Evolutionary conservation across 92 coral and sea anemone species (phyloP).

Genomic region (Zoanthus sansibaricus): DNA sequence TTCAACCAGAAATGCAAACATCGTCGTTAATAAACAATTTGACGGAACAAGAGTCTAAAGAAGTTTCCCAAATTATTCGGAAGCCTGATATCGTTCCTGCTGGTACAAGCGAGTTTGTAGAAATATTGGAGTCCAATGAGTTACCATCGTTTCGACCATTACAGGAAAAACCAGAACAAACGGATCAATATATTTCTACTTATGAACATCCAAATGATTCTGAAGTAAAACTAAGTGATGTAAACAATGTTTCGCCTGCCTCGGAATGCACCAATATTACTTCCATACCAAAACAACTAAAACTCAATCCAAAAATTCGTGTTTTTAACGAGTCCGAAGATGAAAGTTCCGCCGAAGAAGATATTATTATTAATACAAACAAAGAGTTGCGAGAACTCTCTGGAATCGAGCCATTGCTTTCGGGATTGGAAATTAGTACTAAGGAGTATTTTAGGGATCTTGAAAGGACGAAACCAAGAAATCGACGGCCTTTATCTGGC

Average conservation of each 20-base stretch:
- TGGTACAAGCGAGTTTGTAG: not conserved
- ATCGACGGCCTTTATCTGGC: slow-evolving; percentile 25
- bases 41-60: not conserved
- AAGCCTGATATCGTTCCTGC: not conserved
- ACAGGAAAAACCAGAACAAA: not conserved
- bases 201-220: not conserved
- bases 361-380: slow-evolving; percentile 2
- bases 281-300: not conserved
- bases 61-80: not conserved
- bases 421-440: slow-evolving; percentile 32
- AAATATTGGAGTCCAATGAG: not conserved
- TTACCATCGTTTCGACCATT: not conserved
- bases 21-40: not conserved
- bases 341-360: slow-evolving; percentile 40
- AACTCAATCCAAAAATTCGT: slow-evolving; percentile 2
- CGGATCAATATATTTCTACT: not conserved
- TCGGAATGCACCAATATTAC: not conserved
- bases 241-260: not conserved
- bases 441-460: slow-evolving; percentile 40
- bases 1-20: slow-evolving; percentile 8
- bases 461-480: slow-evolving; percentile 15
- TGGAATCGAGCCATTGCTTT: slow-evolving; percentile 29
- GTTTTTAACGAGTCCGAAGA: slow-evolving; percentile 37
- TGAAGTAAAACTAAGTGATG: not conserved
- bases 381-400: slow-evolving; percentile 29